Evolutionary conservation across 2,888 invertebrate species (phyloP).

Genomic region (Stenchaetothrips biformis): DNA sequence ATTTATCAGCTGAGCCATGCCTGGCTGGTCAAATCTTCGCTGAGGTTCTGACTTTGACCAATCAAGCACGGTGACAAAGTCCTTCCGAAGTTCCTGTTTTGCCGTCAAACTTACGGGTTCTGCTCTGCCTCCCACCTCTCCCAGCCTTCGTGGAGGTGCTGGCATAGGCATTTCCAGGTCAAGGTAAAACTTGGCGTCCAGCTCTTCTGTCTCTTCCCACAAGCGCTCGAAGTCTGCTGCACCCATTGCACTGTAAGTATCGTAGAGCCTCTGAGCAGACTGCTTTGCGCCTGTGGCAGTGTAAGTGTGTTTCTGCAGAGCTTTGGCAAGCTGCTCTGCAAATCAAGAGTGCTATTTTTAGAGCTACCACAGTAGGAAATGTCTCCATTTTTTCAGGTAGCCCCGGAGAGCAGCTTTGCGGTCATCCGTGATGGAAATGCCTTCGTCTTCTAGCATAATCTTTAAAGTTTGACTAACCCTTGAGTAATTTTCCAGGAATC

Average conservation of each 20-base stretch:
- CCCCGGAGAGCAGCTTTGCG: neutral
- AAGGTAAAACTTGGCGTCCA: neutral
- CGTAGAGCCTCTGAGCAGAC: neutral
- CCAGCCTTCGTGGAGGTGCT: neutral
- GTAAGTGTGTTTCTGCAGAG: neutral
- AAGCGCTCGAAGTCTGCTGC: neutral
- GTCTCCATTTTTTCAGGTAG: neutral
- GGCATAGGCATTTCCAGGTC: neutral
- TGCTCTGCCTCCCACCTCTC: neutral
- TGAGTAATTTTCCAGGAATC: neutral
- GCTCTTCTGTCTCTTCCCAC: neutral
- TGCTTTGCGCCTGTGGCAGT: neutral
- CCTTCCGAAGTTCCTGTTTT: neutral
- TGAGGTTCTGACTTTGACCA: neutral
- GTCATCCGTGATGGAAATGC: neutral
- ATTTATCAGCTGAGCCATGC: neutral
- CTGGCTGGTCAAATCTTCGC: neutral
- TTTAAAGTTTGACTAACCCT: neutral
- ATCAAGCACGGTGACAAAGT: neutral
- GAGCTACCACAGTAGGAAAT: neutral
- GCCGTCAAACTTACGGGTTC: neutral
- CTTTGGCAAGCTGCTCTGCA: neutral
- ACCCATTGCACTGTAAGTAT: neutral
- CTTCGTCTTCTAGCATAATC: neutral
- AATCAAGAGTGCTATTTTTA: neutral